These are phyloP conservation scores for Aleadryas rufinucha DNA, from an alignment of 2,113 vertebrate genomes.

Conservation along the genomic window DNA sequence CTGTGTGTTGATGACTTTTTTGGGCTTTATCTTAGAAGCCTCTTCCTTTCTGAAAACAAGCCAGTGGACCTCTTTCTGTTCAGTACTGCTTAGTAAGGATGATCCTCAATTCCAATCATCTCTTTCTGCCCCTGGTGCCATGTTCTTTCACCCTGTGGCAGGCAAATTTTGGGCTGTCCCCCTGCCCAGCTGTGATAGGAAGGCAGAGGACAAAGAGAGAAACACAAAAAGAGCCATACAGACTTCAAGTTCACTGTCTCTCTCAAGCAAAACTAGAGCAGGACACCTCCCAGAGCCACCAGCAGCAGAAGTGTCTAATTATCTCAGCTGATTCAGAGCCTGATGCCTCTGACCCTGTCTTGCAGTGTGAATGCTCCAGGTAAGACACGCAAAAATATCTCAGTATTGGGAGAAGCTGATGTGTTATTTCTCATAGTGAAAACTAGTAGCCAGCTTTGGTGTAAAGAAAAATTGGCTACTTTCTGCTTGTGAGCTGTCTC, in stretches of 20 bases:
- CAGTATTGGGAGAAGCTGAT: not conserved
- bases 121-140: fast-evolving
- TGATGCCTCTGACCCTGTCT: not conserved
- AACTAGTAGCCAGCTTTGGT: not conserved
- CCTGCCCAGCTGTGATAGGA: not conserved
- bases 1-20: not conserved
- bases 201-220: not conserved
- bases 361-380: not conserved
- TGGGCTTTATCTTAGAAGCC: not conserved
- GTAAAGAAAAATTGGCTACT: not conserved
- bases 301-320: not conserved
- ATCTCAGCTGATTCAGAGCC: not conserved
- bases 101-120: not conserved
- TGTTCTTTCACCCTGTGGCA: not conserved
- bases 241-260: not conserved
- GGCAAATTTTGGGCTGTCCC: not conserved
- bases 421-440: not conserved
- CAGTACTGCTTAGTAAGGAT: not conserved
- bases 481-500: not conserved
- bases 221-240: not conserved
- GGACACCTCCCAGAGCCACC: not conserved
- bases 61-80: not conserved
- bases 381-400: not conserved
- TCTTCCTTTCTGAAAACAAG: not conserved
- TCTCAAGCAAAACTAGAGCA: not conserved